Evolutionary conservation across 1,140 invertebrate species (phyloP).

Genomic region (Sycobia sp.): DNA sequence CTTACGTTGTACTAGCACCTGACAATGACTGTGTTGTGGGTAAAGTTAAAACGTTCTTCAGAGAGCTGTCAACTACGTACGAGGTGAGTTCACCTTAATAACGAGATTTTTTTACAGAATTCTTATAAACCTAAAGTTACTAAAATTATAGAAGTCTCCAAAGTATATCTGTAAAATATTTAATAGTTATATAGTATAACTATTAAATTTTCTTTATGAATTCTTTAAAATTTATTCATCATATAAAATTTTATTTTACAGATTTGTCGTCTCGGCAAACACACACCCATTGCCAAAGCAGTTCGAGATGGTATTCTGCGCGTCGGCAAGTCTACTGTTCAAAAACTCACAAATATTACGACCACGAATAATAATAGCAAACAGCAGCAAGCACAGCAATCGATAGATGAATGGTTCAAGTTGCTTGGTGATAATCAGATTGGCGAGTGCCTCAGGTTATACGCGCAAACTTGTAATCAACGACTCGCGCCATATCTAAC

Average conservation of each 20-base stretch:
- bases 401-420: slow-evolving; percentile 90
- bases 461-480: slow-evolving; percentile 82
- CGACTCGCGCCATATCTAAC: slow-evolving; percentile 82
- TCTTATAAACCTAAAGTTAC: no score
- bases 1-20: slow-evolving; percentile 92
- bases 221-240: no score
- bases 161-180: no score
- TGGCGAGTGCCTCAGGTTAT: slow-evolving; percentile 81
- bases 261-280: slow-evolving; percentile 85
- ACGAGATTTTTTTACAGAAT: no score
- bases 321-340: slow-evolving; percentile 73
- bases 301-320: slow-evolving; percentile 87
- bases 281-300: slow-evolving; percentile 83
- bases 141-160: no score
- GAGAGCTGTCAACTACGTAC: slow-evolving; percentile 89
- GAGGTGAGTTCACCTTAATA: slow-evolving; percentile 67
- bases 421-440: slow-evolving; percentile 79
- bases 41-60: slow-evolving; percentile 85
- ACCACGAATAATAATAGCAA: background rate
- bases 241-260: slow-evolving; percentile 39
- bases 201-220: no score
- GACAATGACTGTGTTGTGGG: slow-evolving; percentile 85
- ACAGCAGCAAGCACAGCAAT: slow-evolving; percentile 63
- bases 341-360: slow-evolving; percentile 58
- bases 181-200: no score